phyloP scores from a whole-genome alignment of 2,797 vertebrate genomes.

The Octomys mimax region DNA sequence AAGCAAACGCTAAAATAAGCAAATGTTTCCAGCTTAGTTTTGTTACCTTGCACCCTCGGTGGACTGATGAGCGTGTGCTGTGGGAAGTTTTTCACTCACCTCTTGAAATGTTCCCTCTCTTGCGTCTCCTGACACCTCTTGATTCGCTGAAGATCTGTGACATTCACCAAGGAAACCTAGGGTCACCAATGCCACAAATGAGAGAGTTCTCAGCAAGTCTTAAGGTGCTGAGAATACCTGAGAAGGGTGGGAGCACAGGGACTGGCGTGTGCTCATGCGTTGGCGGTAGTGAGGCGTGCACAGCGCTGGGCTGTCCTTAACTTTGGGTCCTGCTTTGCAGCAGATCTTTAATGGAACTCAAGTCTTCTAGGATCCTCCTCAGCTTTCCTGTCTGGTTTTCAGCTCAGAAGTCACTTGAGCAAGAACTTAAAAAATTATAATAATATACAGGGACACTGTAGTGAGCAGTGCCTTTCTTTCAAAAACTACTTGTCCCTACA shows the following conservation, averaged over 20 bases:
- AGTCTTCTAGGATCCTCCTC: neutral
- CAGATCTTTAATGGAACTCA: neutral
- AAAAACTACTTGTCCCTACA: conserved; percentile 37
- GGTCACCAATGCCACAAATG: conserved; percentile 33
- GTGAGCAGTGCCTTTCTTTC: neutral
- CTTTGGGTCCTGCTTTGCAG: neutral
- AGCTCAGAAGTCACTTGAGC: neutral
- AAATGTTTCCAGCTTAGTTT: conserved; percentile 3
- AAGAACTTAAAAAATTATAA: neutral
- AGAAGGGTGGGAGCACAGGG: neutral
- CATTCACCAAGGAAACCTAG: conserved; percentile 66
- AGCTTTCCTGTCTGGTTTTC: conserved; percentile 18
- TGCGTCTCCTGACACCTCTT: conserved; percentile 68
- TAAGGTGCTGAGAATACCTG: conserved; percentile 52
- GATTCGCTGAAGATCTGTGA: conserved; percentile 66
- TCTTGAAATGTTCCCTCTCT: conserved; percentile 43
- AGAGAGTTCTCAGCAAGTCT: conserved; percentile 20
- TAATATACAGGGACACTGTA: conserved; percentile 18
- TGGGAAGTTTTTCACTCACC: conserved; percentile 26
- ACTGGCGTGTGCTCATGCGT: accelerated
- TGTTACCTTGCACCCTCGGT: conserved; percentile 37
- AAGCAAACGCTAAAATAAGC: conserved; percentile 60
- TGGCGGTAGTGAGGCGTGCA: neutral
- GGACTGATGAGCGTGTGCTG: conserved; percentile 31
- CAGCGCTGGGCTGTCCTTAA: neutral